A percentile compares a stretch with the other conserved stretches of the same genome.
phyloP scores from a whole-genome alignment of 2,888 invertebrate genomes.

The Drosophila setosimentum region DNA sequence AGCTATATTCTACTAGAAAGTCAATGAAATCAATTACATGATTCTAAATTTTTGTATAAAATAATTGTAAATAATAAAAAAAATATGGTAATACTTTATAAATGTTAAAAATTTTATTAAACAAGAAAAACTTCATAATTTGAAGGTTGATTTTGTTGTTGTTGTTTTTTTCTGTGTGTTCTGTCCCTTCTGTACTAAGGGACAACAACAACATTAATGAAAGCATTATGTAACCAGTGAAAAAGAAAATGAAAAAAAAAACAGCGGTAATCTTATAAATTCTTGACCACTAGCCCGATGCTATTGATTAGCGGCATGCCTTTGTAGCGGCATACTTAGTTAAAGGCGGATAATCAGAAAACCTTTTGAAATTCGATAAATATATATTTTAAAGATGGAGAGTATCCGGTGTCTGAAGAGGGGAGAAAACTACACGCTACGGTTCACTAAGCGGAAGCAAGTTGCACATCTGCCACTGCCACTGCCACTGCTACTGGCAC shows the following conservation, averaged over 20 bases:
- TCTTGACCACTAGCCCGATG: constrained; percentile 39
- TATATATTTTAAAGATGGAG: constrained; percentile 53
- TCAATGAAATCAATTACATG: neutral
- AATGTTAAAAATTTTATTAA: neutral
- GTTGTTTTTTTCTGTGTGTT: neutral
- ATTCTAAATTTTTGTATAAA: neutral
- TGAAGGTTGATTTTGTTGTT: neutral
- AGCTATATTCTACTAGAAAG: neutral
- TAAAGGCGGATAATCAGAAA: constrained; percentile 46
- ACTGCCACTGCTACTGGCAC: constrained; percentile 52
- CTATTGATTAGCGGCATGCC: constrained; percentile 69
- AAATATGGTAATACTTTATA: neutral
- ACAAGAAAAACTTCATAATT: neutral
- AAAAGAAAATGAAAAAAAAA: neutral
- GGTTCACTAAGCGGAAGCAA: constrained; percentile 61
- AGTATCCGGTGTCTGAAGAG: constrained; percentile 36
- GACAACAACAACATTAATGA: neutral
- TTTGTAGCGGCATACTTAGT: constrained; percentile 46
- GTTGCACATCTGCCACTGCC: constrained; percentile 39
- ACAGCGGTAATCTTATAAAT: constrained; percentile 27
- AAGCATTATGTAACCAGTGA: constrained; percentile 7
- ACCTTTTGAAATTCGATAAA: constrained; percentile 69
- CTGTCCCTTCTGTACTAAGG: neutral
- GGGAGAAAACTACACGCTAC: constrained; percentile 15
- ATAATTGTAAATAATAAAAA: neutral